Evolutionary conservation across 1,140 invertebrate genomes (phyloP), one percentile per base, ranked within the genome.

Genomic region (Lepidostoma basale): DNA sequence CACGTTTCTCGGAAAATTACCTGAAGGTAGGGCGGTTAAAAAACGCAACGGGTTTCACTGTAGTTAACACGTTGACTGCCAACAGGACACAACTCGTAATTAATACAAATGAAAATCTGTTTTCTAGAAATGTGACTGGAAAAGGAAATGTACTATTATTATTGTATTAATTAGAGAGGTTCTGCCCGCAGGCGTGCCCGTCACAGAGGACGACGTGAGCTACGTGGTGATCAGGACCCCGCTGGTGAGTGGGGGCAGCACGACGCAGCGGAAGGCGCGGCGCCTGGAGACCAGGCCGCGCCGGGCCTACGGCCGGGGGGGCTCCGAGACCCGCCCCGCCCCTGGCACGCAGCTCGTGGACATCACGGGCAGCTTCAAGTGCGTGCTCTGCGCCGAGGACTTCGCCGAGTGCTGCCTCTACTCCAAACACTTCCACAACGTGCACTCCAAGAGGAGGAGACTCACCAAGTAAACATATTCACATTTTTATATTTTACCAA

Each of bases 371-470:
- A 81, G 81, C 3, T 83, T 82, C 62, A 79, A 76, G 0, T 83
- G 81, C 66, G 63, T 77, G 18, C 75, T 76, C 54, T 83, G 81
- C 45, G 73, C 75, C 12, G 76, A 79, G 69, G 76, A 78, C 26
- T 83, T 82, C 68, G 77, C 77, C 59, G 79, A 81, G 40, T 83
- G 81, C 66, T 83, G 81, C 71, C 77, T 81, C 52, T 83, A 81
- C 65, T 82, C 81, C 0, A 52, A 78, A 10, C 81, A 83, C 62
- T 81, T 81, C 44, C 74, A 80, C 3, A 77, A 79, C 47, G 77
- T 80, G 26, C 81, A 83, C 62, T 81, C 81, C 3, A 83, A 82
- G 62, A 68, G 79, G 16, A 74, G 40, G 16, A n/a, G 30, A 1
- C 30, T 39, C 3, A 59, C 54, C 2, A 59, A 33, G 54, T 59